Evolutionary conservation across 1,140 invertebrate genomes (phyloP).

Genomic region (Drosophila kohkoa): DNA sequence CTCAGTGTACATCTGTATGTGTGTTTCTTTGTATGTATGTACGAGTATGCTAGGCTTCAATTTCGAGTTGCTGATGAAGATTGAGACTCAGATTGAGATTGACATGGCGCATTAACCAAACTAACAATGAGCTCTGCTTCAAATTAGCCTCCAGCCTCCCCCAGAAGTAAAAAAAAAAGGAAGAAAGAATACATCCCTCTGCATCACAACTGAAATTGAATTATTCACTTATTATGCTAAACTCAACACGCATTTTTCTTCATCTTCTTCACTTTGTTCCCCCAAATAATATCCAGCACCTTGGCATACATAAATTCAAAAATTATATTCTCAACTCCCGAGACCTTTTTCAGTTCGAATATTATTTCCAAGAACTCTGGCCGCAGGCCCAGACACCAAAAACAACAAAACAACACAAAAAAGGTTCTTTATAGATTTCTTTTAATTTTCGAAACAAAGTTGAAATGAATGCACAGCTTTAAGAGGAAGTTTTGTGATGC

Average conservation of each 20-base stretch:
- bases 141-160: not conserved
- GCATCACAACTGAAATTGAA: conserved; percentile 36
- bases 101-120: conserved; percentile 37
- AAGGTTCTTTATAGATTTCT: too few relatives aligned
- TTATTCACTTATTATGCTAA: conserved; percentile 40
- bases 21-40: too few relatives aligned
- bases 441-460: too few relatives aligned
- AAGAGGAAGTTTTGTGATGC: too few relatives aligned
- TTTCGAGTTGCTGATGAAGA: conserved; percentile 12
- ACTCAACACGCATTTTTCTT: conserved; percentile 28
- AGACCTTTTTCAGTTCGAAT: too few relatives aligned
- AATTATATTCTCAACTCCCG: too few relatives aligned
- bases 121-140: conserved; percentile 26
- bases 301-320: not conserved
- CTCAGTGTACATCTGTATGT: not conserved
- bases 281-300: not conserved
- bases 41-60: not conserved
- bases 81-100: conserved; percentile 28
- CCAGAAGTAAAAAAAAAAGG: too few relatives aligned
- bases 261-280: not conserved
- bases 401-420: too few relatives aligned
- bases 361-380: too few relatives aligned
- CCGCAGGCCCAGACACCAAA: too few relatives aligned
- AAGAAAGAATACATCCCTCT: not conserved
- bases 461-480: too few relatives aligned